phyloP scores from a whole-genome alignment of 1,140 invertebrate species.

The Bombus difficillimus region DNA sequence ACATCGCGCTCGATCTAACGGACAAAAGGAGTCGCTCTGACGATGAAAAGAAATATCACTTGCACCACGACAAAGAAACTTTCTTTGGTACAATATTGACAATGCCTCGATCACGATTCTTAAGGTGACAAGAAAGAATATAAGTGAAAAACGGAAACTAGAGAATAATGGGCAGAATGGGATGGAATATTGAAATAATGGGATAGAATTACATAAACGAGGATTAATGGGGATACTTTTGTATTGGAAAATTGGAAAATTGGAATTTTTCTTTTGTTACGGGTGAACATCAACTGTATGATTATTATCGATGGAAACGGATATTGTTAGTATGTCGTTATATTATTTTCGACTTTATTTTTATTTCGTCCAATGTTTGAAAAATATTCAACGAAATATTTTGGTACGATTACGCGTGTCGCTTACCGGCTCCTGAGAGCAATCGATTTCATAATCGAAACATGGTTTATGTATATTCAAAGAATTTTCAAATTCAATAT shows the following conservation, averaged over 20 bases:
- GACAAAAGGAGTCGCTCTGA: background rate
- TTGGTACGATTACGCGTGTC: too few relatives aligned
- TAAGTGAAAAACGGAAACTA: background rate
- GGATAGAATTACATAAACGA: background rate
- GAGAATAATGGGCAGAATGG: background rate
- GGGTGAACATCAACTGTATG: background rate
- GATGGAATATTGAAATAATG: background rate
- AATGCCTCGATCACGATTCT: background rate
- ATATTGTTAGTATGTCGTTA: background rate
- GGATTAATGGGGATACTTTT: background rate
- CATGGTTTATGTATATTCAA: too few relatives aligned
- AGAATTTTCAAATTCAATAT: too few relatives aligned
- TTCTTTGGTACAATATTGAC: background rate
- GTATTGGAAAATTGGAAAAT: background rate
- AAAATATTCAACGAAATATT: too few relatives aligned
- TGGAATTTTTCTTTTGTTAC: background rate
- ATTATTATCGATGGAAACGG: background rate
- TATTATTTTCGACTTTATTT: background rate
- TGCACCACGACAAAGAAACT: background rate
- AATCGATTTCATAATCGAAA: too few relatives aligned
- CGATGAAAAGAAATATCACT: background rate
- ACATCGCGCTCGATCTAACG: background rate
- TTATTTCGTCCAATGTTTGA: too few relatives aligned
- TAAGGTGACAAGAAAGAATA: background rate
- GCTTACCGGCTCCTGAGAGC: too few relatives aligned